Percentiles rank a stretch among this genome's conserved stretches.
Evolutionary conservation across 2,888 invertebrate species (phyloP).

Genomic region (Xanthia togata): DNA sequence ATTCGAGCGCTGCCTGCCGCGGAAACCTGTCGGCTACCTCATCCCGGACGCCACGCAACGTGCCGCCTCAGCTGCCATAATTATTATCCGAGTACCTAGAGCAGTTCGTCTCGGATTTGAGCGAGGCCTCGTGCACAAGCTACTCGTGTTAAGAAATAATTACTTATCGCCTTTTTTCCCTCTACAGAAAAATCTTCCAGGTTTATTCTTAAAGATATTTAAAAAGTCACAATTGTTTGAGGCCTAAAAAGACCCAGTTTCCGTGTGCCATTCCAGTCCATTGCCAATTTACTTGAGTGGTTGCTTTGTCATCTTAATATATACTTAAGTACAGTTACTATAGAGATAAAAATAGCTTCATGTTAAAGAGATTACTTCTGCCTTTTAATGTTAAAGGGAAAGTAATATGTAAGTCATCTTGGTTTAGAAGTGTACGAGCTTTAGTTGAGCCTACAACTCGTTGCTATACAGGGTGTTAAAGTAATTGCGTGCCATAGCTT

Average conservation of each 20-base stretch:
- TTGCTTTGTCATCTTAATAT: constrained; percentile 36
- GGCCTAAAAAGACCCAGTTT: constrained; percentile 10
- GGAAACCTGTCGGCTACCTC: too few species aligned
- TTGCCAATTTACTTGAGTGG: constrained; percentile 38
- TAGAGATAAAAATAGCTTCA: constrained; percentile 24
- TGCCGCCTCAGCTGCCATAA: too few species aligned
- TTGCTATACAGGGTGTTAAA: too few species aligned
- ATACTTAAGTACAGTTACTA: not conserved
- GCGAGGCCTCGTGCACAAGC: too few species aligned
- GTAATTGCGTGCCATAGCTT: too few species aligned
- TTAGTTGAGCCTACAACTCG: too few species aligned
- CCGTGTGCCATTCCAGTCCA: constrained; percentile 21
- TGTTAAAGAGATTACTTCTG: not conserved
- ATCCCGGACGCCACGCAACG: too few species aligned
- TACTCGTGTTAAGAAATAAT: not conserved
- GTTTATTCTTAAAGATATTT: not conserved
- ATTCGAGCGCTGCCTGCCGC: too few species aligned
- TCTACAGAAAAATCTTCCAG: not conserved
- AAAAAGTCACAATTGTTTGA: constrained; percentile 16
- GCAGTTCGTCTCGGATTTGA: too few species aligned
- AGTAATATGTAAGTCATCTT: not conserved
- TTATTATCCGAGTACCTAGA: too few species aligned
- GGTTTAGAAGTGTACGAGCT: too few species aligned
- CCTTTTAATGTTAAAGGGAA: constrained; percentile 2
- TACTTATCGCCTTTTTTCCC: not conserved